These are phyloP conservation scores for Chrysolina americana DNA, from an alignment of 2,888 invertebrate species.

Conservation along the genomic window DNA sequence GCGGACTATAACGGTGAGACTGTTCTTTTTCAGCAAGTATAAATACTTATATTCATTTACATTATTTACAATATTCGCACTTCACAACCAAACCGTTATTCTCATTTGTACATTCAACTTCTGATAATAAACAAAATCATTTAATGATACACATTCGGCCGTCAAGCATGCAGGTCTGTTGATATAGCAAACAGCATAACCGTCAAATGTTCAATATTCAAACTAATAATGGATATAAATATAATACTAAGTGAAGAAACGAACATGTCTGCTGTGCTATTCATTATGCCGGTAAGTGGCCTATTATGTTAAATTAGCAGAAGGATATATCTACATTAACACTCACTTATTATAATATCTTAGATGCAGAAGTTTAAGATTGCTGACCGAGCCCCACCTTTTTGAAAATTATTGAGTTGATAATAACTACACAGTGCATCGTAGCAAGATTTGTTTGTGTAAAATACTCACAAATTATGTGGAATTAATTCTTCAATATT, in stretches of 20 bases:
- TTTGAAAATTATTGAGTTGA: background rate
- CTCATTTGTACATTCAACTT: background rate
- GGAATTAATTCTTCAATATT: too few species aligned
- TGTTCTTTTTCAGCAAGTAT: too few species aligned
- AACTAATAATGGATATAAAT: constrained; percentile 2
- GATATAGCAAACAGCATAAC: background rate
- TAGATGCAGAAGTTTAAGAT: background rate
- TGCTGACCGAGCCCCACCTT: background rate
- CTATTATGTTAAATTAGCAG: constrained; percentile 6
- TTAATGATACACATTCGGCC: background rate
- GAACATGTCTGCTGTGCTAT: background rate
- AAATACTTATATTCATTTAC: too few species aligned
- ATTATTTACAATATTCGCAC: too few species aligned
- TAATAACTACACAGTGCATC: too few species aligned
- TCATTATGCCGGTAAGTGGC: background rate
- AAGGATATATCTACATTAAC: background rate
- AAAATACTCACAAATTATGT: too few species aligned
- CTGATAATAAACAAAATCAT: background rate
- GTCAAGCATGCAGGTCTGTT: background rate
- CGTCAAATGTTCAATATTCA: constrained; percentile 1
- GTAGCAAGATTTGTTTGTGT: too few species aligned
- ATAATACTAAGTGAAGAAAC: background rate
- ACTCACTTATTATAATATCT: constrained; percentile 14
- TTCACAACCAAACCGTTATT: background rate
- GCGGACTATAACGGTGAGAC: too few species aligned